These are phyloP conservation scores for Orthonyx spaldingii DNA, from an alignment of 2,113 vertebrate species.

Conservation along the genomic window DNA sequence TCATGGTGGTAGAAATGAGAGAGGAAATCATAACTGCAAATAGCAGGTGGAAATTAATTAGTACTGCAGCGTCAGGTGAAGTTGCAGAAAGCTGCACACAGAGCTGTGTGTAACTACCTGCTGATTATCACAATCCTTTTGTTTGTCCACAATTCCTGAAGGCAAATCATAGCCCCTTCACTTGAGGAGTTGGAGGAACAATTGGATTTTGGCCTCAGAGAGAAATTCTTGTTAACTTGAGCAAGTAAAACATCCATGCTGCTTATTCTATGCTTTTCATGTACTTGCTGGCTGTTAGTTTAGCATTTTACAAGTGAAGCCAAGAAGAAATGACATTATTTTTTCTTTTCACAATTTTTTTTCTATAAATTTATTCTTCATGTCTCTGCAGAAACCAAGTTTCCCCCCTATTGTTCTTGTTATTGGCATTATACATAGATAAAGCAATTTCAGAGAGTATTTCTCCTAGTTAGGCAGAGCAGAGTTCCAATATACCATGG, in stretches of 20 bases:
- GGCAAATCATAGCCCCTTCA: neutral
- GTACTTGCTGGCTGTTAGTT: neutral
- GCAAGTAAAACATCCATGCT: neutral
- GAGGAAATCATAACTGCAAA: neutral
- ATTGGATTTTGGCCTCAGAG: neutral
- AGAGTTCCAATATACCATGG: neutral
- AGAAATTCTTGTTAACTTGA: neutral
- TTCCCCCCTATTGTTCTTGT: constrained; percentile 6
- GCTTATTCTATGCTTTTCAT: neutral
- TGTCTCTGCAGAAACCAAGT: neutral
- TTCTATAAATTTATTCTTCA: neutral
- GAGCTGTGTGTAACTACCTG: neutral
- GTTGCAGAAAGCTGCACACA: neutral
- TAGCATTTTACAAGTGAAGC: neutral
- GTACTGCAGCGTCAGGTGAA: neutral
- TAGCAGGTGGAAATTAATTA: constrained; percentile 11
- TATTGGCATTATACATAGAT: neutral
- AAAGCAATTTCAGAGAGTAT: neutral
- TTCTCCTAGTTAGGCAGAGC: constrained; percentile 3
- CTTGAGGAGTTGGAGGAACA: neutral
- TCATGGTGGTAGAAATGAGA: neutral
- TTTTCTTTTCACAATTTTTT: neutral
- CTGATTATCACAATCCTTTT: neutral
- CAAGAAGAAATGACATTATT: neutral
- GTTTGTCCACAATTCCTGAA: neutral